These are phyloP conservation scores for Parazoanthus swiftii DNA, from an alignment of 92 coral and sea anemone genomes.

Conservation along the genomic window DNA sequence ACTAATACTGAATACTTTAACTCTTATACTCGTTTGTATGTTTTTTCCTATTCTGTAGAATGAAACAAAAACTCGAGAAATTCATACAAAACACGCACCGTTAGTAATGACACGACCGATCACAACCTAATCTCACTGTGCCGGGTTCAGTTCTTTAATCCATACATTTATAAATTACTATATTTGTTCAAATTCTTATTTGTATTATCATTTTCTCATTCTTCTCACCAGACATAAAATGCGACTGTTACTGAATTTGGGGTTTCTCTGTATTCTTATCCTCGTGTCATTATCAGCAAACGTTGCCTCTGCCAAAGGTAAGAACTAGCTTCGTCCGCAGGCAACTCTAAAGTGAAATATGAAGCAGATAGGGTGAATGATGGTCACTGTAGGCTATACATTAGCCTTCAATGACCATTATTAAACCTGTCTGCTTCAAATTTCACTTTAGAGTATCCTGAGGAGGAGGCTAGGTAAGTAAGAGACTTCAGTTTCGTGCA, in stretches of 20 bases:
- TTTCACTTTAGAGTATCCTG: too few species aligned
- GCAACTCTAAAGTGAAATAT: too few species aligned
- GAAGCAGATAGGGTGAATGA: too few species aligned
- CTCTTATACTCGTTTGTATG: not conserved
- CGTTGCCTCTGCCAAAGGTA: not conserved
- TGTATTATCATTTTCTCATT: not conserved
- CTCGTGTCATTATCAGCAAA: not conserved
- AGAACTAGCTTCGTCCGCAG: too few species aligned
- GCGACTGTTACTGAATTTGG: constrained; percentile 5
- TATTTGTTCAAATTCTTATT: too few species aligned
- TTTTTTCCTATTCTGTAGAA: not conserved
- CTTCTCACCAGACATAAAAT: constrained; percentile 6
- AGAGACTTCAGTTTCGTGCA: not conserved
- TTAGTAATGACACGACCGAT: not conserved
- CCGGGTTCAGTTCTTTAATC: too few species aligned
- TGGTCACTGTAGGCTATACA: too few species aligned
- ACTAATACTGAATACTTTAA: not conserved
- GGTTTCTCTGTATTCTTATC: not conserved
- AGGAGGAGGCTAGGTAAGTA: too few species aligned
- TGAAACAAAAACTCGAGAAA: too few species aligned
- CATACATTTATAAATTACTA: too few species aligned
- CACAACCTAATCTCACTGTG: not conserved
- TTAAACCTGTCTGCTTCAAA: too few species aligned
- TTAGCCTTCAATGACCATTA: too few species aligned
- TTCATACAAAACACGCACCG: not conserved